A percentile compares a stretch with the other conserved stretches of the same genome.
These are phyloP conservation scores for Ciconia nigra DNA, from an alignment of 2,797 vertebrate species.

Conservation along the genomic window DNA sequence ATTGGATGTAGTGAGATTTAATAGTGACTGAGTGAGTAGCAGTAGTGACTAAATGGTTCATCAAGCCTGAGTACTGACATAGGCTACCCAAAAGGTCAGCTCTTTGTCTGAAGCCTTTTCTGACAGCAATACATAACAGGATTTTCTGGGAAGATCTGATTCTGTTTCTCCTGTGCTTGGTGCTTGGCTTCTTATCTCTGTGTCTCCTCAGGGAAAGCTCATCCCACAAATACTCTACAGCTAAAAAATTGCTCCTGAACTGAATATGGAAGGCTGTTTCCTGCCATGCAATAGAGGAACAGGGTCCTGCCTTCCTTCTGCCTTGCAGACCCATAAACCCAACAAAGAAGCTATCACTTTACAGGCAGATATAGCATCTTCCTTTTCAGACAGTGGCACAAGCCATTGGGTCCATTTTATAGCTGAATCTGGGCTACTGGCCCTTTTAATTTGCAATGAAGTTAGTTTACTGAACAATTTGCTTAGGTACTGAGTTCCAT, in stretches of 20 bases:
- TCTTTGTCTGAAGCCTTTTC: not conserved
- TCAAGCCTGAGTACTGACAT: not conserved
- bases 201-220: not conserved
- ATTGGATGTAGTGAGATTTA: not conserved
- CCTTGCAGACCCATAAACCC: not conserved
- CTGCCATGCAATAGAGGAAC: not conserved
- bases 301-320: not conserved
- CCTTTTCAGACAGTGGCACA: not conserved
- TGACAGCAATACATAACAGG: accelerated
- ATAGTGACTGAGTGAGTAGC: not conserved
- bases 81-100: not conserved
- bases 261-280: not conserved
- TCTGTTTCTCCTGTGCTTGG: not conserved
- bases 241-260: not conserved
- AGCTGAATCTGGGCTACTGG: not conserved
- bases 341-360: not conserved
- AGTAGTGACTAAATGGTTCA: not conserved
- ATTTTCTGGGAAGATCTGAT: not conserved
- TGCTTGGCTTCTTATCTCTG: not conserved
- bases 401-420: not conserved
- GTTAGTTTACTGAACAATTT: not conserved
- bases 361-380: not conserved
- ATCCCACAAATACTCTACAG: not conserved
- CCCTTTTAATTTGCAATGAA: not conserved
- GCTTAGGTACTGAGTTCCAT: not conserved